Percentiles rank a stretch among this genome's conserved stretches.
These are phyloP conservation scores for Hylyphantes graminicola DNA, from an alignment of 1,140 invertebrate genomes.

Conservation along the genomic window DNA sequence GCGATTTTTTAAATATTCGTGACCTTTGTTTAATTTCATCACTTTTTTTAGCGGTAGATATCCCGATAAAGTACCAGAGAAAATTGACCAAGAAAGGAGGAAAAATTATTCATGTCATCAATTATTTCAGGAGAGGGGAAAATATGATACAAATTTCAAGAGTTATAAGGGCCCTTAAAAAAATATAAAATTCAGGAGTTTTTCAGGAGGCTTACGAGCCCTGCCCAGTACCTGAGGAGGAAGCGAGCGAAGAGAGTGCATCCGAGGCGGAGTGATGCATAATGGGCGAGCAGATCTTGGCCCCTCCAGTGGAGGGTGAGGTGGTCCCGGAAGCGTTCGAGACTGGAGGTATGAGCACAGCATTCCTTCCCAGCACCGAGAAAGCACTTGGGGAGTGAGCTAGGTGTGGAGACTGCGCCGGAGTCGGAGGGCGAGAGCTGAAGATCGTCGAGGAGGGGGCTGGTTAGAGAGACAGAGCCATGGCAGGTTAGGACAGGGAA, in stretches of 20 bases:
- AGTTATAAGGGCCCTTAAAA: no score
- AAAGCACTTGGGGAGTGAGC: constrained; percentile 60
- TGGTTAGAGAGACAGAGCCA: background rate
- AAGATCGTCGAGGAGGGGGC: constrained; percentile 56
- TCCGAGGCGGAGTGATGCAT: constrained; percentile 57
- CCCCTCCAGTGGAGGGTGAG: constrained; percentile 18
- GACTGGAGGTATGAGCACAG: constrained; percentile 52
- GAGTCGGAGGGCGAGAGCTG: constrained; percentile 49
- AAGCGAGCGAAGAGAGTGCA: constrained; percentile 55
- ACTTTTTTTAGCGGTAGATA: background rate
- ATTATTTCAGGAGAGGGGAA: no score
- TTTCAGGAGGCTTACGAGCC: no score
- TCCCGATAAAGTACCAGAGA: no score
- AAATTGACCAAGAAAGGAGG: no score
- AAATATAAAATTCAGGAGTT: no score
- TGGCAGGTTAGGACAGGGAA: constrained; percentile 2
- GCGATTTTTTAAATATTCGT: no score
- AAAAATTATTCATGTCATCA: no score
- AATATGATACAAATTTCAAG: no score
- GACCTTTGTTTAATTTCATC: background rate
- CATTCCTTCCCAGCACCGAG: constrained; percentile 56
- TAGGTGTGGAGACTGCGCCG: constrained; percentile 57
- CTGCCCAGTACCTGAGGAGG: constrained; percentile 59
- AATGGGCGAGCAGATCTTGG: constrained; percentile 55
- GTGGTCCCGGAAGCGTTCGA: constrained; percentile 37